These are phyloP conservation scores for Lota lota DNA, from an alignment of 2,113 vertebrate genomes.

Conservation along the genomic window DNA sequence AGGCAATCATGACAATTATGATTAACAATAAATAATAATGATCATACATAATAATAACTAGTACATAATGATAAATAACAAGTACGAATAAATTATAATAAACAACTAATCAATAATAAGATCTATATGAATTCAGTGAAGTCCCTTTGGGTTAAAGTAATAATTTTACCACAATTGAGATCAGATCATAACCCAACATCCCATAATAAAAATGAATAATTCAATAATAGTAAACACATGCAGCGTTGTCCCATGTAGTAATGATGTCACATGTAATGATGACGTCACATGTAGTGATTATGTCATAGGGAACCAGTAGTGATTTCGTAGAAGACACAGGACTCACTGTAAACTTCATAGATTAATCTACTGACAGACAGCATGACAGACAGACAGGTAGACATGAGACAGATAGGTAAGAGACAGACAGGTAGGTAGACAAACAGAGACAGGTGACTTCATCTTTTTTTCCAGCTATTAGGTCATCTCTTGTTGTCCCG, in stretches of 20 bases:
- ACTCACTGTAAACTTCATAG: no score
- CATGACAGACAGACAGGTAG: not conserved
- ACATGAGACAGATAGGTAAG: not conserved
- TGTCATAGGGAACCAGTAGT: conserved; percentile 48
- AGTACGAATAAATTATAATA: not conserved
- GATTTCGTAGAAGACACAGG: conserved; percentile 50
- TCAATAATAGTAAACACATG: not conserved
- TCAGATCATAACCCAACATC: no score
- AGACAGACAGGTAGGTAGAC: not conserved
- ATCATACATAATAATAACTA: not conserved
- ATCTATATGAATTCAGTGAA: no score
- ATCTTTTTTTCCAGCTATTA: not conserved
- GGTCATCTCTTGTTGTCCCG: not conserved
- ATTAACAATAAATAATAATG: not conserved
- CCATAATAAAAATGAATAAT: no score
- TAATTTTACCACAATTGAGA: no score
- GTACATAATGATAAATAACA: not conserved
- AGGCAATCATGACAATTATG: not conserved
- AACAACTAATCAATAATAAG: no score
- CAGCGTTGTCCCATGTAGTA: no score
- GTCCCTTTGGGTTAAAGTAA: no score
- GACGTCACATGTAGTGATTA: conserved; percentile 17
- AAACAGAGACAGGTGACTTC: not conserved
- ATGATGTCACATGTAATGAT: no score
- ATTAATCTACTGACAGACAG: not conserved